Percentiles rank a stretch among this genome's conserved stretches.
Evolutionary conservation across 2,888 invertebrate species (phyloP).

Genomic region (Rotaria macrura): DNA sequence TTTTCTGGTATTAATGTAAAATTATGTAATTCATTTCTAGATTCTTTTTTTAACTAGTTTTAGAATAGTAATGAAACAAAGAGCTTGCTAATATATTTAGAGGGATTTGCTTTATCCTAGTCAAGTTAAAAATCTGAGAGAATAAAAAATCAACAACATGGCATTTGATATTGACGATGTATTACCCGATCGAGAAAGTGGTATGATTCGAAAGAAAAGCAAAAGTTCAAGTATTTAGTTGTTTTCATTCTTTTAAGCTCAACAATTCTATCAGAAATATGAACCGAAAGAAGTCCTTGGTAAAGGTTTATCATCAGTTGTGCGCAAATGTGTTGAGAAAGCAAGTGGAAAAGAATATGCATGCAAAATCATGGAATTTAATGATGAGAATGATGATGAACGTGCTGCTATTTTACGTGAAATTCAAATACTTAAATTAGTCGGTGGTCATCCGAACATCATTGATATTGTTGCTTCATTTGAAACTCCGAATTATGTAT

Average conservation of each 20-base stretch:
- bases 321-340: constrained; percentile 88
- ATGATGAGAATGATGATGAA: constrained; percentile 58
- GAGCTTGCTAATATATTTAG: not conserved
- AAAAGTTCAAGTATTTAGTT: too few species aligned
- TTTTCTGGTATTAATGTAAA: too few species aligned
- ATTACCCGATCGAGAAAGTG: constrained; percentile 31
- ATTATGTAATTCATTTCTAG: too few species aligned
- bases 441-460: constrained; percentile 87
- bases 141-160: too few species aligned
- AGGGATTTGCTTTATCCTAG: not conserved
- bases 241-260: not conserved
- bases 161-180: constrained; percentile 29
- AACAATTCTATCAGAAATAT: constrained; percentile 87
- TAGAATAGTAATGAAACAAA: not conserved
- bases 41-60: not conserved
- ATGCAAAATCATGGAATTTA: constrained; percentile 90
- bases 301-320: constrained; percentile 89
- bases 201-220: not conserved
- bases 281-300: constrained; percentile 93
- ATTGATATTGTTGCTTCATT: constrained; percentile 97
- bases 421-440: constrained; percentile 77
- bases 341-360: constrained; percentile 87
- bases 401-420: constrained; percentile 82
- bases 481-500: constrained; percentile 91
- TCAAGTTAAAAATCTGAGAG: not conserved